These are phyloP conservation scores for Chloroceryle aenea DNA, from an alignment of 2,113 vertebrate genomes.

Conservation along the genomic window DNA sequence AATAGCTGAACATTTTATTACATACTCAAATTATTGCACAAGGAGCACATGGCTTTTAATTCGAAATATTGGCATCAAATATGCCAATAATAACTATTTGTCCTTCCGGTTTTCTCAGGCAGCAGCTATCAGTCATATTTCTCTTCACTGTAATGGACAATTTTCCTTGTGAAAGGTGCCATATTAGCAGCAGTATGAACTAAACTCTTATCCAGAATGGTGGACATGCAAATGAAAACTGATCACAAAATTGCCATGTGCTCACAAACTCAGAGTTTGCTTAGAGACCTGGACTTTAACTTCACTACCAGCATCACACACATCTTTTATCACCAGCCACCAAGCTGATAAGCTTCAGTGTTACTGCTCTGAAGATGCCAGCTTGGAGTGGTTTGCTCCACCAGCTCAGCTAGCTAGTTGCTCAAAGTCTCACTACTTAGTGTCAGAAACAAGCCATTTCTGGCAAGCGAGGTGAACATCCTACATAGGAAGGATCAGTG, in stretches of 20 bases:
- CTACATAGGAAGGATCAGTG: background rate
- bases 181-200: background rate
- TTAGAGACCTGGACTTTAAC: background rate
- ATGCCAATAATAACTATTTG: background rate
- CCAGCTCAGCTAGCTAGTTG: background rate
- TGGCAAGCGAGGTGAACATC: background rate
- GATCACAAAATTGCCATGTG: background rate
- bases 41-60: background rate
- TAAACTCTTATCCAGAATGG: background rate
- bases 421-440: background rate
- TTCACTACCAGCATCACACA: background rate
- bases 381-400: background rate
- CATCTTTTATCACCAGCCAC: background rate
- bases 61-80: background rate
- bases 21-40: background rate
- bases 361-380: background rate
- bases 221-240: background rate
- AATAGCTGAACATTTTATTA: background rate
- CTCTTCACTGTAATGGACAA: background rate
- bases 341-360: background rate
- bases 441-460: background rate
- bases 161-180: background rate
- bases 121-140: background rate
- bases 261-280: background rate
- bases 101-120: background rate